Conservation (phyloP, 2,797 vertebrate genomes). For the Melanotaenia maccullochi region DNA sequence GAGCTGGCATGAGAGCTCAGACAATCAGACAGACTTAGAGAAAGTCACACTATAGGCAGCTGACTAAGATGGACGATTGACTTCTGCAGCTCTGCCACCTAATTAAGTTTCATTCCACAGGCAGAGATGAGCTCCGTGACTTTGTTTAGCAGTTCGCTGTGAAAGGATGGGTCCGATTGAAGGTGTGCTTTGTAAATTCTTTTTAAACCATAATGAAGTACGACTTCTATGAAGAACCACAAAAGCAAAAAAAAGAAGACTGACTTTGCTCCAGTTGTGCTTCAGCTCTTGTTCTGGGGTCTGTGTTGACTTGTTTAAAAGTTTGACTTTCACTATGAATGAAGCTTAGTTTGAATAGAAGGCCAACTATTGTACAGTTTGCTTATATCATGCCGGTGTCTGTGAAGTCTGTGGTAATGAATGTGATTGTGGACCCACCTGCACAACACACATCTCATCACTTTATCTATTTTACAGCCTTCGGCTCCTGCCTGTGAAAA, state of each 20-base stretch:
- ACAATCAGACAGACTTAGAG: conserved; percentile 11
- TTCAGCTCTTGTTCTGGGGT: conserved; percentile 7
- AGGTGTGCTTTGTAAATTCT: conserved; percentile 11
- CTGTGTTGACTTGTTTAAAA: conserved; percentile 20
- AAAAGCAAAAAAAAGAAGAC: background rate
- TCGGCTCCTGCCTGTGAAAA: conserved; percentile 15
- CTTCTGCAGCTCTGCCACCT: background rate
- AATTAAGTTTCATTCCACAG: conserved; percentile 14
- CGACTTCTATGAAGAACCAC: conserved; percentile 14
- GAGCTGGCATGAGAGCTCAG: conserved; percentile 86
- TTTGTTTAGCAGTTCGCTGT: conserved; percentile 14
- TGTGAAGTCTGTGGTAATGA: conserved; percentile 39
- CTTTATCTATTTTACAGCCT: conserved; percentile 18
- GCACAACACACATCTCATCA: conserved; percentile 18
- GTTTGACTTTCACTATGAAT: conserved; percentile 66
- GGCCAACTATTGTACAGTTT: conserved; percentile 44
- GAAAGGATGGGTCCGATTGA: conserved; percentile 21
- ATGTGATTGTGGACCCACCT: conserved; percentile 32
- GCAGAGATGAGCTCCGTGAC: conserved; percentile 18
- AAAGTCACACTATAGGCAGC: conserved; percentile 36
- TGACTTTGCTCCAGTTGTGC: conserved; percentile 21
- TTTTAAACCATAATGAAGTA: conserved; percentile 30
- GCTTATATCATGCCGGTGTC: conserved; percentile 29
- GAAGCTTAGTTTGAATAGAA: conserved; percentile 37
- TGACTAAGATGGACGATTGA: conserved; percentile 35